Evolutionary conservation across 2,113 vertebrate species (phyloP).

Genomic region (Gulo gulo): DNA sequence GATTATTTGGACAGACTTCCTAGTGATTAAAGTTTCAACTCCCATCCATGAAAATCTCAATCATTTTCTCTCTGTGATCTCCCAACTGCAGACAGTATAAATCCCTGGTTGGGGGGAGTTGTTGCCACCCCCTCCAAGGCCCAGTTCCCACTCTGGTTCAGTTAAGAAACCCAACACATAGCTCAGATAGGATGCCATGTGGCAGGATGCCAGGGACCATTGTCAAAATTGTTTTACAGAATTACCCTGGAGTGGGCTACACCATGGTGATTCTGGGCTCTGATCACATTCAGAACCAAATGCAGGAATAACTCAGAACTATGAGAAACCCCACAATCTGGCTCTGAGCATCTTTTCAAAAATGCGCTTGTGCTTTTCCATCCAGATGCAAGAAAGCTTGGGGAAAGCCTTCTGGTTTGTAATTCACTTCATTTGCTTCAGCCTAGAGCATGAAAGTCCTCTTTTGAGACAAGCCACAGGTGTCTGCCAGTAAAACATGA

Average conservation of each 20-base stretch:
- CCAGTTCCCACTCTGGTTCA: neutral
- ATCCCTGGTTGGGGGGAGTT: too few relatives aligned
- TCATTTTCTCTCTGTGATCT: neutral
- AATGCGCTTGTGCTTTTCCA: neutral
- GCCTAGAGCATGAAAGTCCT: neutral
- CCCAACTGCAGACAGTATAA: neutral
- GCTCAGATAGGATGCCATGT: neutral
- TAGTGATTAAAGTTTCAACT: neutral
- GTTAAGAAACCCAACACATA: too few relatives aligned
- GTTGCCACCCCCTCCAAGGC: neutral
- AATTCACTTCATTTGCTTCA: neutral
- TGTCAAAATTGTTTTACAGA: neutral
- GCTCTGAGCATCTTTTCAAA: neutral
- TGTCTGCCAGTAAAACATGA: neutral
- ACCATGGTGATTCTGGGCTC: neutral
- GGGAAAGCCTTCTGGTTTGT: neutral
- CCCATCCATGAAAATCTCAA: neutral
- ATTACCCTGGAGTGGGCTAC: neutral
- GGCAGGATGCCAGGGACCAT: neutral
- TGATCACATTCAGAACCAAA: neutral
- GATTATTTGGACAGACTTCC: neutral
- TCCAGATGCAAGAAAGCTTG: neutral
- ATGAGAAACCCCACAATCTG: too few relatives aligned
- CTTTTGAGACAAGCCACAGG: neutral
- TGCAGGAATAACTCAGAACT: neutral